Conservation (phyloP, 2,888 invertebrate species). For the Cordilura impudica region DNA sequence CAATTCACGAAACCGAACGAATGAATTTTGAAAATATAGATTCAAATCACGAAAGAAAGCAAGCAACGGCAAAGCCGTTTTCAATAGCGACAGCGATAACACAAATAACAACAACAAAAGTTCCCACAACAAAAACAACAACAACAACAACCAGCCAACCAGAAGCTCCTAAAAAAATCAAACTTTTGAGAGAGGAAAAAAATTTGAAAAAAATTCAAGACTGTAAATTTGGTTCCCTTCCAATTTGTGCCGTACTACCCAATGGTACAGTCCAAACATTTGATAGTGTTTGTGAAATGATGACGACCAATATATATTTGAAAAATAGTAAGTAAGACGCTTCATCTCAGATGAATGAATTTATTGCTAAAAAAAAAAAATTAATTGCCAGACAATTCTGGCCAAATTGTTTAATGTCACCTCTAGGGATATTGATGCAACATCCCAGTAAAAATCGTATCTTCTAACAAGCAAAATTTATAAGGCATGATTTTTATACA, state of each 20-base stretch:
- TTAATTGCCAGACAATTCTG: no score
- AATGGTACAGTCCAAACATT: slow-evolving; percentile 65
- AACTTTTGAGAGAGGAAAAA: neutral
- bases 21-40: neutral
- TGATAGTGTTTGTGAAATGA: slow-evolving; percentile 68
- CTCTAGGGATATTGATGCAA: no score
- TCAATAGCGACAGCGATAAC: neutral
- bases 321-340: slow-evolving; percentile 64
- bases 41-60: neutral
- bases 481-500: no score
- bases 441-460: no score
- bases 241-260: slow-evolving; percentile 67
- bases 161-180: neutral
- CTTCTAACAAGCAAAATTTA: no score
- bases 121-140: neutral
- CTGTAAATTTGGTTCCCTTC: slow-evolving; percentile 68
- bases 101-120: neutral
- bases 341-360: no score
- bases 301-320: slow-evolving; percentile 58
- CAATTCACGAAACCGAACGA: neutral
- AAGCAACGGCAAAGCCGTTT: neutral
- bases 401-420: no score
- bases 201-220: neutral
- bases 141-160: neutral
- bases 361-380: no score